Conservation (phyloP, 2,888 invertebrate genomes). For the Nipponacmea schrenckii region DNA sequence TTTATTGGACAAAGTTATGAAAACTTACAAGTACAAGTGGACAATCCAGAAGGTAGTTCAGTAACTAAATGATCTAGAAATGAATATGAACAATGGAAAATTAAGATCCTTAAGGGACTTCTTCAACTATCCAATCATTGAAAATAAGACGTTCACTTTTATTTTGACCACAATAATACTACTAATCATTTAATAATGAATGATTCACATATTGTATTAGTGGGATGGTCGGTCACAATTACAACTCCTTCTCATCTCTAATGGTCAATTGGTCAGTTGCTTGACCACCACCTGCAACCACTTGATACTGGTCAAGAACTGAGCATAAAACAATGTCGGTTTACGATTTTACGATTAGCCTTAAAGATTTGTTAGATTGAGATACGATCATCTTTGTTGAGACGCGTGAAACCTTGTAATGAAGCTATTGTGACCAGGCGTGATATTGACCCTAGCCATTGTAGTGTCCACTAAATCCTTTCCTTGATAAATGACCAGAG, state of each 20-base stretch:
- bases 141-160: too few species aligned
- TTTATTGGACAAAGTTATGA: too few species aligned
- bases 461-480: background rate
- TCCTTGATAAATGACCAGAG: constrained; percentile 7
- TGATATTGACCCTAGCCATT: constrained; percentile 1
- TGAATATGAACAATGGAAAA: too few species aligned
- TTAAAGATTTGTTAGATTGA: background rate
- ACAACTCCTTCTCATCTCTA: background rate
- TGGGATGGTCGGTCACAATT: background rate
- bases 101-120: too few species aligned
- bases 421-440: background rate
- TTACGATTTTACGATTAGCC: background rate
- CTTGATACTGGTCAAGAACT: background rate
- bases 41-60: too few species aligned
- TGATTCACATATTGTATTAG: constrained; percentile 6
- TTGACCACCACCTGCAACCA: constrained; percentile 7
- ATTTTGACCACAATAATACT: background rate
- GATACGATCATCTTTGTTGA: background rate
- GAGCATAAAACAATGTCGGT: background rate
- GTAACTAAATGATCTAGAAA: too few species aligned
- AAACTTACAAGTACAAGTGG: too few species aligned
- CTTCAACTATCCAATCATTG: too few species aligned
- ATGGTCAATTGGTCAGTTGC: background rate
- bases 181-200: background rate
- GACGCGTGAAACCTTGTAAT: constrained; percentile 2